Percentiles rank a stretch among this genome's conserved stretches.
These are phyloP conservation scores for Rhineura floridana DNA, from an alignment of 2,113 vertebrate species.

Conservation along the genomic window DNA sequence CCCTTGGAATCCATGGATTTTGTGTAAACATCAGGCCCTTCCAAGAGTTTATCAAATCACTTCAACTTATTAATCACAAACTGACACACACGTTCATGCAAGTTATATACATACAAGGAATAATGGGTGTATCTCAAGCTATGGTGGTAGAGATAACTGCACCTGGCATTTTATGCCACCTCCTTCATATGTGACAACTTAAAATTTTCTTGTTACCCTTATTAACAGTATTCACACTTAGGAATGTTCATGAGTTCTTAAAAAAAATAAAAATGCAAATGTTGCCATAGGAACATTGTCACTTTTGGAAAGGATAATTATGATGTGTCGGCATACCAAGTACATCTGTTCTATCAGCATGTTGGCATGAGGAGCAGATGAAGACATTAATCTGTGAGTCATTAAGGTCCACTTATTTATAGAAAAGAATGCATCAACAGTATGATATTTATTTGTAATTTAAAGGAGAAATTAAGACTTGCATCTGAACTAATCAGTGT, in stretches of 20 bases:
- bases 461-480: slow-evolving; percentile 50
- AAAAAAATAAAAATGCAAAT: slow-evolving; percentile 48
- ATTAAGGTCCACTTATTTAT: slow-evolving; percentile 57
- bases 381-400: slow-evolving; percentile 61
- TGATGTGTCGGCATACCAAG: slow-evolving; percentile 1
- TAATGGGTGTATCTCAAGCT: neutral
- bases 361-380: slow-evolving; percentile 60
- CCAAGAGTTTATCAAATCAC: fast-evolving
- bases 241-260: slow-evolving; percentile 6
- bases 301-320: slow-evolving; percentile 49
- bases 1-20: neutral
- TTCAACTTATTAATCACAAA: slow-evolving; percentile 2
- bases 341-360: slow-evolving; percentile 50
- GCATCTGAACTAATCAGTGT: slow-evolving; percentile 36
- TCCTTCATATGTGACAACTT: slow-evolving; percentile 44
- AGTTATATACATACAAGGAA: neutral
- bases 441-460: slow-evolving; percentile 53
- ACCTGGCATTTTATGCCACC: slow-evolving; percentile 23
- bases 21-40: neutral
- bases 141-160: neutral
- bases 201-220: slow-evolving; percentile 27
- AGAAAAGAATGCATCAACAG: slow-evolving; percentile 35
- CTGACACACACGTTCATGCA: neutral
- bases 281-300: slow-evolving; percentile 61
- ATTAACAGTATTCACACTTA: slow-evolving; percentile 53